A percentile compares a stretch with the other conserved stretches of the same genome.
phyloP scores from a whole-genome alignment of 2,888 invertebrate species.

The Amphipoea oculea region DNA sequence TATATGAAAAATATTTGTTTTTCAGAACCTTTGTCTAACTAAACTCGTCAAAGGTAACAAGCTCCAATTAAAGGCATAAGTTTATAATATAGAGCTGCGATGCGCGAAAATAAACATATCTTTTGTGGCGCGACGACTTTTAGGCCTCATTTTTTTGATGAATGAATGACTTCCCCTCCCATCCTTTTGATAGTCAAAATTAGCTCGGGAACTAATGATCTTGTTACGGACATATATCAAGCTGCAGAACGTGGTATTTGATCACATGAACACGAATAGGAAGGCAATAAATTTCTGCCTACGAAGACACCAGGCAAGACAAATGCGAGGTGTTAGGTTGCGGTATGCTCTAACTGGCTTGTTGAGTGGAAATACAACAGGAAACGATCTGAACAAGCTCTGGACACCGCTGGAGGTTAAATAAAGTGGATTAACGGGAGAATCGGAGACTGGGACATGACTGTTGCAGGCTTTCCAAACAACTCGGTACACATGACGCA shows the following conservation, averaged over 20 bases:
- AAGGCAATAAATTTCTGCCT: slow-evolving; percentile 79
- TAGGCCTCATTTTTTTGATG: slow-evolving; percentile 59
- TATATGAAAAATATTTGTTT: slow-evolving; percentile 52
- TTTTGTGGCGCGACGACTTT: slow-evolving; percentile 15
- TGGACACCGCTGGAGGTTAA: slow-evolving; percentile 63
- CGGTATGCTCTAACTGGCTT: slow-evolving; percentile 71
- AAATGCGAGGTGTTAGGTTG: slow-evolving; percentile 78
- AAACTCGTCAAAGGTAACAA: slow-evolving; percentile 14
- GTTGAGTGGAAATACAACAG: slow-evolving; percentile 75
- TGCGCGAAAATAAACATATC: slow-evolving; percentile 22
- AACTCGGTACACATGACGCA: slow-evolving; percentile 60
- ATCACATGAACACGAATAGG: slow-evolving; percentile 78
- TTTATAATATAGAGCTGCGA: neutral
- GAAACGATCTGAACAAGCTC: slow-evolving; percentile 70
- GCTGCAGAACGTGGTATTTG: slow-evolving; percentile 73
- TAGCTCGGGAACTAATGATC: slow-evolving; percentile 82
- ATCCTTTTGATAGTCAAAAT: slow-evolving; percentile 79
- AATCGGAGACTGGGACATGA: slow-evolving; percentile 63
- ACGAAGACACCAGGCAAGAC: slow-evolving; percentile 82
- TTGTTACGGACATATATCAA: slow-evolving; percentile 79
- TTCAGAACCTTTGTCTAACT: slow-evolving; percentile 38
- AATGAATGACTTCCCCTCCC: slow-evolving; percentile 78
- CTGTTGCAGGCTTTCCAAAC: slow-evolving; percentile 65
- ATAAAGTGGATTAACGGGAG: slow-evolving; percentile 72
- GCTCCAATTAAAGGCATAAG: slow-evolving; percentile 6